Conservation (phyloP, 2,888 invertebrate species). For the Nipponacmea schrenckii region DNA sequence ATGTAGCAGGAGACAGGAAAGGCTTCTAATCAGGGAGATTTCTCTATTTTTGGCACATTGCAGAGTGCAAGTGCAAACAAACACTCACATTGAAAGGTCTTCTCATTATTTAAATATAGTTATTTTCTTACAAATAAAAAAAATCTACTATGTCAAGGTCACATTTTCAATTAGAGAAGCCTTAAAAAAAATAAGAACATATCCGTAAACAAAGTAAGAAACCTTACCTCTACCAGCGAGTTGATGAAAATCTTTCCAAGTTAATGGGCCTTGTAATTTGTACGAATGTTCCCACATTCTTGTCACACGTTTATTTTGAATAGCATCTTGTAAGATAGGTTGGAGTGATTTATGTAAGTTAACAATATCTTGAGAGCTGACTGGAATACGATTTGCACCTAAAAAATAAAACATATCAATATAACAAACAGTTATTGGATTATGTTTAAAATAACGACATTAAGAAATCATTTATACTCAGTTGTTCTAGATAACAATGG, state of each 20-base stretch:
- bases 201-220: neutral
- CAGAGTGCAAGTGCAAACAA: too few species aligned
- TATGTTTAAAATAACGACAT: neutral
- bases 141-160: too few species aligned
- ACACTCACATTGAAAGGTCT: too few species aligned
- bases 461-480: too few species aligned
- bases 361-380: constrained; percentile 88
- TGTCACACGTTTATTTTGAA: constrained; percentile 81
- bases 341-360: constrained; percentile 89
- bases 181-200: too few species aligned
- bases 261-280: constrained; percentile 93
- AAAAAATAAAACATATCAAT: constrained; percentile 7
- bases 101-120: too few species aligned
- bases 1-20: too few species aligned
- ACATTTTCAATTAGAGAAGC: too few species aligned
- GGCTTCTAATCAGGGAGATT: too few species aligned
- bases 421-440: neutral
- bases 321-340: constrained; percentile 93
- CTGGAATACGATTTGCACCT: constrained; percentile 53
- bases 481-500: too few species aligned
- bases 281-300: constrained; percentile 93
- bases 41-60: too few species aligned
- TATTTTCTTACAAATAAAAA: too few species aligned
- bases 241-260: constrained; percentile 97
- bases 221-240: constrained; percentile 83